Evolutionary conservation across 1,140 invertebrate species (phyloP), one percentile per base, ranked within the genome.

Genomic region (Drosophila obscura): DNA sequence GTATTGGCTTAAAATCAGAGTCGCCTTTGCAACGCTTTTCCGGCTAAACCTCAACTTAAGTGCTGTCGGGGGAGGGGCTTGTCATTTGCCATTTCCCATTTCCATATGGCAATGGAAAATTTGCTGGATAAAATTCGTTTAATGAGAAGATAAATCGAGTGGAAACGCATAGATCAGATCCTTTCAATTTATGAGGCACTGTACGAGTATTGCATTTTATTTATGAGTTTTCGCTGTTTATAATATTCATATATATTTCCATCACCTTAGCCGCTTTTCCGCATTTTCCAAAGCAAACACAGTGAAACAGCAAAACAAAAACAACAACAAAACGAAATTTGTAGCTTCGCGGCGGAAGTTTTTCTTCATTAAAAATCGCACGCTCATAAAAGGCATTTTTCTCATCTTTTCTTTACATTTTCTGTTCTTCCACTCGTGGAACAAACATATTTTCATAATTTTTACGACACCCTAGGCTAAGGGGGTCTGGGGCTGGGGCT

Each of bases 381-480:
- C 77, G 57, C 22, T 28, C 59, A 55, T 43, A 57, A 43, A 61
- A 65, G 68, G 66, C 50, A 24, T 43, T 55, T 73, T 48, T 55
- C 13, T 11, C 28, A 9, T 16, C 8, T 24, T 46, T 19, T 71
- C 13, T 28, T 39, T 61, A 2, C n/a, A 3, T 43, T 53, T 50
- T 39, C 16, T 4, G 26, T 1, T 19, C n/a, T 24, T 19, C 44
- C 9, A 4, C 26, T 19, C 39, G 35, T 11, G 31, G 31, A 11
- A 50, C 58, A 59, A 77, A 78, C 69, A 85, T 85, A 72, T 85
- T 81, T 85, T 78, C 59, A 78, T 85, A 74, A 78, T 78, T 81
- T 85, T 80, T 81, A 81, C 68, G 82, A 85, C 79, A 80, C 31
- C 31, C 4, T 1, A 9, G 9, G 1, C 9, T 1, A 35, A 4